Evolutionary conservation across 2,113 vertebrate genomes (phyloP).

Genomic region (Anas platyrhynchos): DNA sequence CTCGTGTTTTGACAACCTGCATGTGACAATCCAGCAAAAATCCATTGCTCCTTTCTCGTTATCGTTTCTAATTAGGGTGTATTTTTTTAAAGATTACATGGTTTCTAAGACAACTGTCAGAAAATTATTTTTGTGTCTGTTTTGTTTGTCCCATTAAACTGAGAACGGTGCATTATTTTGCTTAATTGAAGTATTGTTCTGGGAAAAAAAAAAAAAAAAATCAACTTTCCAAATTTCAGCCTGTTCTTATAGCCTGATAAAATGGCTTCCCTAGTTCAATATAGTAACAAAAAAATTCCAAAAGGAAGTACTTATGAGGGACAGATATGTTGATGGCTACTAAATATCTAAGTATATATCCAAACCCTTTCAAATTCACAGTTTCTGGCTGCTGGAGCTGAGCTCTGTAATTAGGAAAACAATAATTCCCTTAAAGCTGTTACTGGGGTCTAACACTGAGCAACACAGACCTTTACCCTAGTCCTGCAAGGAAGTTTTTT

Average conservation of each 20-base stretch:
- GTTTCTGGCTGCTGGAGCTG: background rate
- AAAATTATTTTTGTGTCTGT: background rate
- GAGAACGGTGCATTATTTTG: background rate
- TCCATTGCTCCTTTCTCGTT: background rate
- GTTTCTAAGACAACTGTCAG: background rate
- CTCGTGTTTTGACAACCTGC: background rate
- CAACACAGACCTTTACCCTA: background rate
- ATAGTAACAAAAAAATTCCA: background rate
- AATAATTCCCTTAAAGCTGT: background rate
- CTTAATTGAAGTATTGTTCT: constrained; percentile 14
- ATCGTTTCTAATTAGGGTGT: background rate
- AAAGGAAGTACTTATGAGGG: background rate
- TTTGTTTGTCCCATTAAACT: background rate
- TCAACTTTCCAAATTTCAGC: background rate
- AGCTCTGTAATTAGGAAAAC: background rate
- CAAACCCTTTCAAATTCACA: background rate
- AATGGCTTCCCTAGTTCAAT: background rate
- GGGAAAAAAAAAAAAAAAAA: background rate
- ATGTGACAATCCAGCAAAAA: background rate
- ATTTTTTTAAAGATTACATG: background rate
- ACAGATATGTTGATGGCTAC: background rate
- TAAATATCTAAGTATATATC: background rate
- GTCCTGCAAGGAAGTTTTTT: background rate
- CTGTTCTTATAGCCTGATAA: background rate
- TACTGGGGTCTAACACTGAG: background rate